These are phyloP conservation scores for Aurelia coerulea DNA, from an alignment of 30 jellyfish, hydroid and myxozoan species.

Conservation along the genomic window DNA sequence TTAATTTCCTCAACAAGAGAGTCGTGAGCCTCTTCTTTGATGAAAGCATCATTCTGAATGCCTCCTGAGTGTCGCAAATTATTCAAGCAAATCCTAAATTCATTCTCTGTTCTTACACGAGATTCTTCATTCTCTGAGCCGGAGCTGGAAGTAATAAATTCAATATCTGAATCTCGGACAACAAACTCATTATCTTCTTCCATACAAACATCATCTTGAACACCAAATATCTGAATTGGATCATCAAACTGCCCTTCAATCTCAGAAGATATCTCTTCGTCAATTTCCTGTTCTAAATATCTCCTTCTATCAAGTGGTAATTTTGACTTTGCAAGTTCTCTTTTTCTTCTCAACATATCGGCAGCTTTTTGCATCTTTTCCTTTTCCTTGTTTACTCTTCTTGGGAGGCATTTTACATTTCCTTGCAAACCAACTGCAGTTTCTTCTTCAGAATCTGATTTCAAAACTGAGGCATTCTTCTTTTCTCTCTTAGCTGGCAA, in stretches of 20 bases:
- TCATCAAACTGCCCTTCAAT: constrained; percentile 11
- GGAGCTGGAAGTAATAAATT: constrained; percentile 52
- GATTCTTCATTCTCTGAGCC: constrained; percentile 20
- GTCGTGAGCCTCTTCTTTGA: background rate
- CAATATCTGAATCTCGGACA: constrained; percentile 59
- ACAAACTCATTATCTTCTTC: constrained; percentile 6
- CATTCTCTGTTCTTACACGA: background rate
- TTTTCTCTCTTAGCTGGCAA: constrained; percentile 12
- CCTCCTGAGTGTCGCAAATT: constrained; percentile 24
- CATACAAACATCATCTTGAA: background rate
- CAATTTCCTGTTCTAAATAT: constrained; percentile 27
- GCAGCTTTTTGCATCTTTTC: constrained; percentile 44
- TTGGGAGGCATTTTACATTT: constrained; percentile 13
- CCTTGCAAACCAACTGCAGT: background rate
- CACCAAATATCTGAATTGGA: constrained; percentile 3
- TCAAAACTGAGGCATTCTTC: constrained; percentile 9
- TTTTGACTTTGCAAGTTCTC: constrained; percentile 49
- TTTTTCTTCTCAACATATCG: constrained; percentile 13
- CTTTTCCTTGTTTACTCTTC: constrained; percentile 32
- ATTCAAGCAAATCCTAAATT: constrained; percentile 2
- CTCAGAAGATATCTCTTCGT: constrained; percentile 16
- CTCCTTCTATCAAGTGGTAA: constrained; percentile 33
- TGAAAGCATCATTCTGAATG: background rate
- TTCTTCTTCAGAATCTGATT: constrained; percentile 37
- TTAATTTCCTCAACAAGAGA: background rate